Evolutionary conservation across 1,140 invertebrate species (phyloP).

Genomic region (Neotoxoptera formosana): DNA sequence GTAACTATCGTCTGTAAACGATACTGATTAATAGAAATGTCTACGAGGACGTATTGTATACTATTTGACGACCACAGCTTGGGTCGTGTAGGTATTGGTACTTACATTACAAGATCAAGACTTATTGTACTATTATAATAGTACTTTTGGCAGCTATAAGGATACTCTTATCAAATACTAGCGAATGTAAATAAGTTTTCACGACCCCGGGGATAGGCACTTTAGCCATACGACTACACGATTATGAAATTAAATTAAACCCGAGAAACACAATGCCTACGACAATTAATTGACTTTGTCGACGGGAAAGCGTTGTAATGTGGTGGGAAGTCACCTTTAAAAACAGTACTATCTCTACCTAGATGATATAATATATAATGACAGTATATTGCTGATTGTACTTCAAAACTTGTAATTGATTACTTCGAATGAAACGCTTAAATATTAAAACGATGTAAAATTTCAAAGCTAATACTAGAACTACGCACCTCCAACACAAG

Average conservation of each 20-base stretch:
- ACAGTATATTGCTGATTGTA: too few relatives aligned
- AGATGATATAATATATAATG: too few relatives aligned
- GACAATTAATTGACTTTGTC: not conserved
- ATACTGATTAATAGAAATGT: not conserved
- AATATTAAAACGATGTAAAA: too few relatives aligned
- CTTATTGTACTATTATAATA: not conserved
- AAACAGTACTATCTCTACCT: not conserved
- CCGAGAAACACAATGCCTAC: not conserved
- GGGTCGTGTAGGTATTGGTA: not conserved
- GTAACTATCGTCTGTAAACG: too few relatives aligned
- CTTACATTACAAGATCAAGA: not conserved
- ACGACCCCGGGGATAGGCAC: not conserved
- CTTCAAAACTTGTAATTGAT: too few relatives aligned
- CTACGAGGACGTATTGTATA: not conserved
- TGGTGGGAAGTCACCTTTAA: not conserved
- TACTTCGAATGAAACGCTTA: too few relatives aligned
- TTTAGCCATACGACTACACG: not conserved
- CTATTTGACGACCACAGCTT: not conserved
- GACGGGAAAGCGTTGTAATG: not conserved
- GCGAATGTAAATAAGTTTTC: not conserved
- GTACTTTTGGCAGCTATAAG: not conserved
- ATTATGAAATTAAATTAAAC: not conserved
- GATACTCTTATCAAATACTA: not conserved
- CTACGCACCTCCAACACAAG: too few relatives aligned
- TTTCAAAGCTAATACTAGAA: too few relatives aligned